Evolutionary conservation across 2,888 invertebrate genomes (phyloP), one percentile per base, ranked within the genome.

Genomic region (Tetranychus piercei): DNA sequence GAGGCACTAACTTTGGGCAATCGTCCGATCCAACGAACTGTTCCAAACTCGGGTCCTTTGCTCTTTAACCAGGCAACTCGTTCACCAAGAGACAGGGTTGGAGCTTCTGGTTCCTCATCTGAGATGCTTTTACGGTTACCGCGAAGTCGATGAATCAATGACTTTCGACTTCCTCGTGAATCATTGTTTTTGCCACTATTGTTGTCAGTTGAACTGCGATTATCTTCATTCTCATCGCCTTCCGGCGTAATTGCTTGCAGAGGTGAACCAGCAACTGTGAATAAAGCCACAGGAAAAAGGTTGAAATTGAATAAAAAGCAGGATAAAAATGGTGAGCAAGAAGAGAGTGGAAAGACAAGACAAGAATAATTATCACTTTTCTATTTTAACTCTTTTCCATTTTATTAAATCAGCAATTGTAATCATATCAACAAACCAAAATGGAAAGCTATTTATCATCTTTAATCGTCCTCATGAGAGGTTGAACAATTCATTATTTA

Each of bases 41-140:
- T 80, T 15, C 83, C 84, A 75, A 79, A 79, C 75, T 84, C 82
- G 5, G 82, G 81, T 7, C 81, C 81, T 65, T 79, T 74, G 75
- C 82, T 82, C 77, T 81, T 82, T 23, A 81, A 78, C 84, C 84
- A 84, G 9, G 83, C 81, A n/a, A 84, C 82, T 23, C 83, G 77
- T 73, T 84, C 83, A 0, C 82, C 82, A 18, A 82, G 76, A 15
- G 77, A 78, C 44, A 82, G 76, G 15, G 77, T 77, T 1, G 79
- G 79, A n/a, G 79, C 79, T 45, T 74, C 76, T 5, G 79, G 78
- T 66, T 78, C 78, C n/a, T 76, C 77, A 44, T 71, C 71, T 11
- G 15, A 23, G 44, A 20, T 71, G 20, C 69, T 20, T 8, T 55
- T 55, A 9, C 55, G 55, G 6, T 55, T 55, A 55, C 55, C 55